Base-by-base conservation (phyloP, 2,888 invertebrate species). In the Oegoconia quadripuncta region DNA sequence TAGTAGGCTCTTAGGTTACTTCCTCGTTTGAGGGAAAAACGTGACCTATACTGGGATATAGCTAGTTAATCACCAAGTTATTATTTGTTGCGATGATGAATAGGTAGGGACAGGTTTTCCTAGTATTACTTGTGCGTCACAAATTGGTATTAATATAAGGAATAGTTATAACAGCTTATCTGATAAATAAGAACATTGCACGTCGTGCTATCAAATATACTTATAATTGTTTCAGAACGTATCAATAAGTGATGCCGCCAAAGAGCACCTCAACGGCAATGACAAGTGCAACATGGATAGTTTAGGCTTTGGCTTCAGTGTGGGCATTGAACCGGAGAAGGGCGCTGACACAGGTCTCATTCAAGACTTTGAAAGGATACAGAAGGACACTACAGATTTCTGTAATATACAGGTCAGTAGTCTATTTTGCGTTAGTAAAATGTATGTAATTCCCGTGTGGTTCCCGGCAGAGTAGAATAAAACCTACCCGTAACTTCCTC, bases 301-400 rank as follows among this genome's bases (percentile, higher is more conserved):
- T 56, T 65, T 84, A 57, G 84, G 81, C 57, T 83, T 84, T 66
- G 84, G 82, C 47, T 83, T 86, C 64, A 74, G 70, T 71, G 75
- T 82, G 45, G 80, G 72, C 58, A 66, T 74, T 63, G 84, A 83
- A 64, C 58, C 78, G 46, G 83, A 82, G 42, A 78, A 86, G 73
- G 74, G 77, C 64, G 82, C 86, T 57, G 81, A 84, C 47, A 72
- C 63, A 45, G 66, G 67, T 46, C 62, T 86, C 43, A 78, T 86
- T 62, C 88, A 90, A 48, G 90, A 90, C 64, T 90, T 91, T 65
- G 89, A 90, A 59, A 89, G 90, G 55, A 90, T 91, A 70, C 90
- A 90, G 50, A 90, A 90, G 62, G 90, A 90, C 52, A 87, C 88
- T 17, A 88, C 80, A 59, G 87, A 83, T 65, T 88, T 86, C 67